A percentile compares a stretch with the other conserved stretches of the same genome.
phyloP scores from a whole-genome alignment of 2,113 vertebrate species.

The Perca flavescens region DNA sequence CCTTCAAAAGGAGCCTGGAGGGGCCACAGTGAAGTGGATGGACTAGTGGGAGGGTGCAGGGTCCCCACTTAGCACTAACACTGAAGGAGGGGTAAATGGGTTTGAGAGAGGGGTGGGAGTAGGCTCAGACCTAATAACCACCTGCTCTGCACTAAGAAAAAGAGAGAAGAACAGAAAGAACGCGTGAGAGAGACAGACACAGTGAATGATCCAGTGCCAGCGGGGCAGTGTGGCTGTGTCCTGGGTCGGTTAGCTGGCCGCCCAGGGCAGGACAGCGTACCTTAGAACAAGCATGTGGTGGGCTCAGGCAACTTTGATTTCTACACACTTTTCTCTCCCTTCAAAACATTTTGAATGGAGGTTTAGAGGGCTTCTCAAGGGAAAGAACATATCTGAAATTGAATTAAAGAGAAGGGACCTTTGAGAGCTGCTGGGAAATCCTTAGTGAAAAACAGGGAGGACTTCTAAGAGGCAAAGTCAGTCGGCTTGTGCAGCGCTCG shows the following conservation, averaged over 20 bases:
- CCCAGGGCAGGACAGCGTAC: slow-evolving; percentile 11
- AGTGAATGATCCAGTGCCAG: slow-evolving; percentile 39
- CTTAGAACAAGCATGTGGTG: slow-evolving; percentile 19
- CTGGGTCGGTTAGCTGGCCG: slow-evolving; percentile 12
- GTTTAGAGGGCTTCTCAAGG: slow-evolving; percentile 47
- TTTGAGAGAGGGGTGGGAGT: slow-evolving; percentile 51
- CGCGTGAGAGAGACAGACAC: not conserved
- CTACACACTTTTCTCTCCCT: slow-evolving; percentile 9
- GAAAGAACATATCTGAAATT: slow-evolving; percentile 52
- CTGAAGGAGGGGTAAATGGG: slow-evolving; percentile 53
- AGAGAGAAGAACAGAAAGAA: slow-evolving; percentile 37
- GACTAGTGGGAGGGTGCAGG: slow-evolving; percentile 70
- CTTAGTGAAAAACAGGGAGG: slow-evolving; percentile 28
- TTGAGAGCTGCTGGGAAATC: slow-evolving; percentile 41
- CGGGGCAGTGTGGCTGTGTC: slow-evolving; percentile 16
- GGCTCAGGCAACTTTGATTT: slow-evolving; percentile 34
- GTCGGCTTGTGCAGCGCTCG: not conserved
- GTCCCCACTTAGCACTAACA: slow-evolving; percentile 78
- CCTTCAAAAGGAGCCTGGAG: slow-evolving; percentile 84
- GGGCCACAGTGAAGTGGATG: slow-evolving; percentile 69
- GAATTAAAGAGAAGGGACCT: slow-evolving; percentile 50
- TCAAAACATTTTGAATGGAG: slow-evolving; percentile 35
- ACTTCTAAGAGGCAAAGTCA: slow-evolving; percentile 34
- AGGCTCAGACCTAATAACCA: slow-evolving; percentile 69
- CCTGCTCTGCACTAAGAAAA: slow-evolving; percentile 46